phyloP scores from a whole-genome alignment of 1,140 invertebrate species.

The Listronotus oregonensis region DNA sequence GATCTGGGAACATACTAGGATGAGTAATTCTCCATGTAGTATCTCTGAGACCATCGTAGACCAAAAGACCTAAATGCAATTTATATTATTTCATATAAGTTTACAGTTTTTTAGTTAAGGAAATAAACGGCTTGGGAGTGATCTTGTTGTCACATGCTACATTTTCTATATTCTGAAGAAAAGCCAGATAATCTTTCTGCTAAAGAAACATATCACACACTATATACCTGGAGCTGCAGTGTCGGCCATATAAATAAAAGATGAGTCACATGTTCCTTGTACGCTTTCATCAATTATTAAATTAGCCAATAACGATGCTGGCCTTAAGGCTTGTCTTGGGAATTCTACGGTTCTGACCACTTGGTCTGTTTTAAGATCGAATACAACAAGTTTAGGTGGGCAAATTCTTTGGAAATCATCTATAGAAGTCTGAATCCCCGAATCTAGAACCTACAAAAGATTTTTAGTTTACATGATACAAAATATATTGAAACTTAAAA shows the following conservation, averaged over 20 bases:
- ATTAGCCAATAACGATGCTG: conserved; percentile 75
- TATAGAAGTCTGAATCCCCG: conserved; percentile 73
- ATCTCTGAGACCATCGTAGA: conserved; percentile 72
- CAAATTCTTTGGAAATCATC: conserved; percentile 76
- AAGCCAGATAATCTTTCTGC: too few relatives aligned
- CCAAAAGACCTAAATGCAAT: conserved; percentile 64
- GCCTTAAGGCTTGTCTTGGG: conserved; percentile 68
- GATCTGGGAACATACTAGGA: conserved; percentile 80
- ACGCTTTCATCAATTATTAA: conserved; percentile 74
- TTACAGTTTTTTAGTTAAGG: too few relatives aligned
- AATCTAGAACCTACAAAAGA: conserved; percentile 61
- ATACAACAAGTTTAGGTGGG: conserved; percentile 78
- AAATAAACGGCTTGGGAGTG: too few relatives aligned
- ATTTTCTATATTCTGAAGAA: too few relatives aligned
- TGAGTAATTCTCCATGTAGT: conserved; percentile 77
- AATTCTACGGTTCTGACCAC: conserved; percentile 63
- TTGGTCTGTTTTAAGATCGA: conserved; percentile 73
- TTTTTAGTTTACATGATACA: not conserved
- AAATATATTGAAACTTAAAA: not conserved
- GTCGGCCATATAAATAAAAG: conserved; percentile 78
- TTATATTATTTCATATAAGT: not conserved
- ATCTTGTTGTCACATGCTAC: too few relatives aligned
- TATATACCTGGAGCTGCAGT: conserved; percentile 77
- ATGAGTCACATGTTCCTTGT: conserved; percentile 70
- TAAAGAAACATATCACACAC: too few relatives aligned